These are phyloP conservation scores for Drosophila takahashii DNA, from an alignment of 1,140 invertebrate species.

Conservation along the genomic window DNA sequence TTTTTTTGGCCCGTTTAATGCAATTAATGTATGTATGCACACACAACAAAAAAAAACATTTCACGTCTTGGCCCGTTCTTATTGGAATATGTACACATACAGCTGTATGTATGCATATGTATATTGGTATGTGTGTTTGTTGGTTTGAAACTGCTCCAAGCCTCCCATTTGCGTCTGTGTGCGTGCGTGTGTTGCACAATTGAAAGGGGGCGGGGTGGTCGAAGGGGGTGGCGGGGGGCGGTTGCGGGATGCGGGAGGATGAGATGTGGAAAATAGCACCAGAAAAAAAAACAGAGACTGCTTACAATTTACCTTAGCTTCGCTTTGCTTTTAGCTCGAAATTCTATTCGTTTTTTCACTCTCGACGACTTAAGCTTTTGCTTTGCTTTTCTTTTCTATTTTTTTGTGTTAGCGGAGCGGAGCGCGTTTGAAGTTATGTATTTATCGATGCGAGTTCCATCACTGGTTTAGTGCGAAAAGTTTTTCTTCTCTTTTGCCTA, in stretches of 20 bases:
- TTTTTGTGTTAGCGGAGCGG: constrained; percentile 7
- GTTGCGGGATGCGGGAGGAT: constrained; percentile 3
- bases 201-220: constrained; percentile 4
- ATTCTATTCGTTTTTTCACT: constrained; percentile 23
- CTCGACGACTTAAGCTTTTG: constrained; percentile 1
- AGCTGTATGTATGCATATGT: constrained; percentile 50
- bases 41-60: constrained; percentile 57
- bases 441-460: too few relatives aligned
- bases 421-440: constrained; percentile 7
- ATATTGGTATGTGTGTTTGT: constrained; percentile 43
- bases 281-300: constrained; percentile 43
- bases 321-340: constrained; percentile 21
- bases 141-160: constrained; percentile 66
- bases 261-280: constrained; percentile 34
- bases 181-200: constrained; percentile 61
- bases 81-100: constrained; percentile 60
- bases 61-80: constrained; percentile 59
- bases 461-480: too few relatives aligned
- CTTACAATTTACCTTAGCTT: constrained; percentile 74
- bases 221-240: constrained; percentile 5
- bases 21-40: constrained; percentile 48
- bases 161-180: constrained; percentile 41
- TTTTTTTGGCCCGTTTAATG: constrained; percentile 29
- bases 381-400: neutral
- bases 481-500: too few relatives aligned